Percentiles rank a stretch among this genome's conserved stretches.
phyloP scores from a whole-genome alignment of 1,140 invertebrate genomes.

The Colletes gigas region DNA sequence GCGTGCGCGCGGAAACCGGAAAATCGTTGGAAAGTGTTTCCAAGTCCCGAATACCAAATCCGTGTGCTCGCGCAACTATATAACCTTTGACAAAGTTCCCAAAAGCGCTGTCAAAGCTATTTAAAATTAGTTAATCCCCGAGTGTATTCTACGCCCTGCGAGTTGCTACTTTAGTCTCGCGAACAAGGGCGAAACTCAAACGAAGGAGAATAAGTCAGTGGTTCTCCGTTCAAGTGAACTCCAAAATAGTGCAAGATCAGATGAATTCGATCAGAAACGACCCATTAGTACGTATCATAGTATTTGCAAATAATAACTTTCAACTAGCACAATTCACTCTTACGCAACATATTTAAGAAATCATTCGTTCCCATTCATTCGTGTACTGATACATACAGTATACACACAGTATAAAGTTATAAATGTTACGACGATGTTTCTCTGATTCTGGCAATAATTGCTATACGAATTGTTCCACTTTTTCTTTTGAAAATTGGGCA shows the following conservation, averaged over 20 bases:
- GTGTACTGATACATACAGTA: too few relatives aligned
- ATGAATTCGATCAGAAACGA: too few relatives aligned
- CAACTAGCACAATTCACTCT: too few relatives aligned
- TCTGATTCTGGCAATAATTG: too few relatives aligned
- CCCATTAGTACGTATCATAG: too few relatives aligned
- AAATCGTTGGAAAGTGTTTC: slow-evolving; percentile 8
- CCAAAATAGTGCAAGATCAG: background rate
- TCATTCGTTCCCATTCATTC: too few relatives aligned
- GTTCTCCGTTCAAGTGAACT: background rate
- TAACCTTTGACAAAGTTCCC: slow-evolving; percentile 10
- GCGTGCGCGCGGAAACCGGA: background rate
- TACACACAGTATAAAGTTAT: too few relatives aligned
- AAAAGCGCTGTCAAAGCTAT: background rate
- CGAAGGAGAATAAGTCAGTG: background rate
- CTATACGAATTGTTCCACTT: too few relatives aligned
- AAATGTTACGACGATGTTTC: too few relatives aligned
- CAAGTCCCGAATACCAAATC: background rate
- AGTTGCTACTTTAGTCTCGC: background rate
- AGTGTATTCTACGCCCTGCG: background rate
- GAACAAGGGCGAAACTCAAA: background rate
- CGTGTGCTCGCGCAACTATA: background rate
- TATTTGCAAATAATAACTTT: too few relatives aligned
- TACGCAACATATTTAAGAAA: too few relatives aligned
- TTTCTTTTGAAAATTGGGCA: too few relatives aligned
- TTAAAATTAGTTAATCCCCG: background rate